Conservation (phyloP, 2,888 invertebrate genomes). For the Arctia plantaginis region DNA sequence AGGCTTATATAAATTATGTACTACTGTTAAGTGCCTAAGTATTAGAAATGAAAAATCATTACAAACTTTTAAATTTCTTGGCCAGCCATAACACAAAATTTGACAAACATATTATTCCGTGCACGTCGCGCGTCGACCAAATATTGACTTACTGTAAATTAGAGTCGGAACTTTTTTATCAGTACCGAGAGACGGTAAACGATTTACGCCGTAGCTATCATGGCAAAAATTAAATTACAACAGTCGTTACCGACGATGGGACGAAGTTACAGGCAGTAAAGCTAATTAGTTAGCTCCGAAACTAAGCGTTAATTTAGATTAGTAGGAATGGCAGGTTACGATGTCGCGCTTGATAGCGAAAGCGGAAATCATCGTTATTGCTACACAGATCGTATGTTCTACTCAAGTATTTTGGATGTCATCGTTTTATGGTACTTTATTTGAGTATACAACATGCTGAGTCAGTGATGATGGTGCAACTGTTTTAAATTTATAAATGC, state of each 20-base stretch:
- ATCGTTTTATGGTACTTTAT: not conserved
- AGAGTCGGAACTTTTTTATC: conserved; percentile 64
- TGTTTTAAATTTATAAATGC: not conserved
- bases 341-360: conserved; percentile 54
- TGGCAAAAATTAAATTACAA: conserved; percentile 74
- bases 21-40: no score
- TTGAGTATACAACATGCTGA: not conserved
- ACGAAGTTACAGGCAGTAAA: conserved; percentile 70
- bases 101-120: conserved; percentile 5
- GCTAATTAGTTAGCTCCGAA: conserved; percentile 76
- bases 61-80: not conserved
- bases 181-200: conserved; percentile 54
- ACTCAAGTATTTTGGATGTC: not conserved
- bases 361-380: conserved; percentile 59
- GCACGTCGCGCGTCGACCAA: conserved; percentile 28
- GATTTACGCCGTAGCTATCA: conserved; percentile 60
- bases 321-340: conserved; percentile 43
- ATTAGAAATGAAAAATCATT: not conserved
- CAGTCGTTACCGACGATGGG: conserved; percentile 63
- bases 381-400: conserved; percentile 14
- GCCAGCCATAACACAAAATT: not conserved
- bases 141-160: conserved; percentile 57
- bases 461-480: not conserved
- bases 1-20: no score
- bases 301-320: conserved; percentile 77